phyloP scores from a whole-genome alignment of 37 sponge, comb jelly and placozoan species.

The Corticium candelabrum region DNA sequence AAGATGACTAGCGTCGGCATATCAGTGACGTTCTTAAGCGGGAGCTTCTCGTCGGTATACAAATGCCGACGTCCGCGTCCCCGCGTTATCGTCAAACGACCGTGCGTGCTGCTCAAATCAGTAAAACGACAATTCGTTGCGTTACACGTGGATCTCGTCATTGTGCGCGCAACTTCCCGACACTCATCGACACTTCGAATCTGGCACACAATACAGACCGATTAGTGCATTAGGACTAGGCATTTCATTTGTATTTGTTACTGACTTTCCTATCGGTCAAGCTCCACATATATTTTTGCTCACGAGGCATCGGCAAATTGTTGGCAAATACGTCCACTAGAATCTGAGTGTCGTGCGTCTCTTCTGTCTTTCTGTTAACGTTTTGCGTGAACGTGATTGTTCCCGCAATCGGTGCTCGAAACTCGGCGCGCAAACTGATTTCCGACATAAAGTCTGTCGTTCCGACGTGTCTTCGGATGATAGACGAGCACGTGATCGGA shows the following conservation, averaged over 20 bases:
- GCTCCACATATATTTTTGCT: too few relatives aligned
- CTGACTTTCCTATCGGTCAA: too few relatives aligned
- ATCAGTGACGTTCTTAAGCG: not conserved
- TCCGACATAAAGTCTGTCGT: not conserved
- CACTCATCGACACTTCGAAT: too few relatives aligned
- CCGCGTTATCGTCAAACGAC: not conserved
- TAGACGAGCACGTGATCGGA: not conserved
- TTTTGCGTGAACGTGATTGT: not conserved
- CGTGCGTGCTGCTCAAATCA: not conserved
- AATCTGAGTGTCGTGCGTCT: not conserved
- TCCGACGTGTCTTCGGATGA: not conserved
- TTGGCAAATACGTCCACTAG: not conserved
- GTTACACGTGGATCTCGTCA: too few relatives aligned
- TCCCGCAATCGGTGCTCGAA: not conserved
- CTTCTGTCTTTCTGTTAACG: not conserved
- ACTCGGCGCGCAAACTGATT: not conserved
- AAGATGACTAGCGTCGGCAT: not conserved
- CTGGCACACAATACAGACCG: too few relatives aligned
- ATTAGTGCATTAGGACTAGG: too few relatives aligned
- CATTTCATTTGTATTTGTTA: too few relatives aligned
- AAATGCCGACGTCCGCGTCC: not conserved
- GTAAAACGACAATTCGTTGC: not conserved
- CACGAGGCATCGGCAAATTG: too few relatives aligned
- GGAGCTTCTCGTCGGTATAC: not conserved
- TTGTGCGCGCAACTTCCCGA: too few relatives aligned